Evolutionary conservation across 2,888 invertebrate genomes (phyloP), one percentile per base, ranked within the genome.

Genomic region (Acleris holmiana): DNA sequence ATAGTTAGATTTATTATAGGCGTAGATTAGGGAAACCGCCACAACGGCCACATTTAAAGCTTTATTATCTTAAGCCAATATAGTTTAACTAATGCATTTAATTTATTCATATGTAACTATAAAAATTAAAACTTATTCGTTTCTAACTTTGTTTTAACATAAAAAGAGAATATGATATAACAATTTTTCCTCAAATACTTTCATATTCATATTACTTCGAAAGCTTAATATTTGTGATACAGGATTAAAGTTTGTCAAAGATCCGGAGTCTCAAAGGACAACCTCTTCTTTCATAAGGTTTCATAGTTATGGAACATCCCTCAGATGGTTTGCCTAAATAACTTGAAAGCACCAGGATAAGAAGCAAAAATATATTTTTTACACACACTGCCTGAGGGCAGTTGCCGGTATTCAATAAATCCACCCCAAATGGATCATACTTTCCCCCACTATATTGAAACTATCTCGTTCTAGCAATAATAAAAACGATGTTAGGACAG

Each of bases 391-490:
- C 65, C 68, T 53, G 56, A 60, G 69, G 67, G 65, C 55, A 72
- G 72, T 73, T 72, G 72, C 69, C 69, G 70, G 73, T 77, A 82
- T 85, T 84, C 79, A 82, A 86, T 84, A 85, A 80, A 83, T 83
- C 74, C 67, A 59, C 74, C 73, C 80, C 75, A 81, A 83, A 83
- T 69, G 78, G 78, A 81, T 80, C 79, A 78, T 79, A 80, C 75
- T 82, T 84, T 82, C 82, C 73, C 76, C 75, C 71, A 76, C 76
- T 80, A 76, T 69, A 76, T 73, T 78, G 79, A 77, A 83, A 65
- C 65, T 82, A 80, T 80, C 74, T 70, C 76, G 78, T 79, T 82
- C 75, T 72, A 75, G 77, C 81, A 77, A 77, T 85, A 84, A 85
- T 84, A 85, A 85, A 85, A 86, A 81, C 76, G 75, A 71, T 72